Percentiles rank a stretch among this genome's conserved stretches.
Conservation (phyloP, 2,888 invertebrate genomes). For the Sminthurides aquaticus region DNA sequence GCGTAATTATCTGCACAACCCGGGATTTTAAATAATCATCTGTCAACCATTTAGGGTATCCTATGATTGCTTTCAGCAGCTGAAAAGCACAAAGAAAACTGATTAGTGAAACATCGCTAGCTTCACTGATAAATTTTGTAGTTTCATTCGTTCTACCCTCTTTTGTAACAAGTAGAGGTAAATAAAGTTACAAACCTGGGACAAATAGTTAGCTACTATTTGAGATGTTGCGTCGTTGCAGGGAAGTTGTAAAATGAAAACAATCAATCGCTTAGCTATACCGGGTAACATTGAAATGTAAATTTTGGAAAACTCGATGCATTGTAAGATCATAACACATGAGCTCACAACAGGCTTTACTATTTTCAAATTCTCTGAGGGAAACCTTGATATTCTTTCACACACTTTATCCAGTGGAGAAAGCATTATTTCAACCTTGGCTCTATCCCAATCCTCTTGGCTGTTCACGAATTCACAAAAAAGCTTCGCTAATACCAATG, state of each 20-base stretch:
- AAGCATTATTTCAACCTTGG: slow-evolving; percentile 24
- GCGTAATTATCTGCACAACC: slow-evolving; percentile 17
- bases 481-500: slow-evolving; percentile 15
- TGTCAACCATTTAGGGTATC: slow-evolving; percentile 2
- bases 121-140: too few species aligned
- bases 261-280: slow-evolving; percentile 3
- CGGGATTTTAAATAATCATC: slow-evolving; percentile 27
- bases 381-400: slow-evolving; percentile 5
- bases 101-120: too few species aligned
- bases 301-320: slow-evolving; percentile 12
- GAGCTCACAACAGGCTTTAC: slow-evolving; percentile 5
- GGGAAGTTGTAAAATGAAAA: neutral
- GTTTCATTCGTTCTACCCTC: too few species aligned
- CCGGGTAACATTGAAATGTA: slow-evolving; percentile 7
- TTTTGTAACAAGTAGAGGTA: too few species aligned
- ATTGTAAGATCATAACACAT: neutral
- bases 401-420: slow-evolving; percentile 16
- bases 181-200: too few species aligned
- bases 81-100: slow-evolving; percentile 9
- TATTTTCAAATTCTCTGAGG: slow-evolving; percentile 1
- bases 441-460: slow-evolving; percentile 16
- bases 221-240: neutral
- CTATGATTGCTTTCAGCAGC: slow-evolving; percentile 24
- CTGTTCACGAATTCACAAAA: slow-evolving; percentile 22
- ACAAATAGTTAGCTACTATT: neutral